Evolutionary conservation across 2,113 vertebrate genomes (phyloP).

Genomic region (Perca schrenkii): DNA sequence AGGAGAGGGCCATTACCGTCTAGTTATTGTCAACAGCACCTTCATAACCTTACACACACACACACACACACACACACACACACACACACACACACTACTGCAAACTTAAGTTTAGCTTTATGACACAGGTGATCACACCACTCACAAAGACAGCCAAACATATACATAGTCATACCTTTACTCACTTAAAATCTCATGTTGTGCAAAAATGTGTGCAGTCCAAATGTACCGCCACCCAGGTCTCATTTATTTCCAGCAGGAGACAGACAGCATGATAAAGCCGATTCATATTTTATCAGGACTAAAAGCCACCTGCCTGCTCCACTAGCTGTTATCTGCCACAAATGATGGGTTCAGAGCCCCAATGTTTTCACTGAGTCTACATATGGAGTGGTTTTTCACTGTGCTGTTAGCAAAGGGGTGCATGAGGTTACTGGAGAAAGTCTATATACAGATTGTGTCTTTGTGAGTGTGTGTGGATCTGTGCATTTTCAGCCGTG

Average conservation of each 20-base stretch:
- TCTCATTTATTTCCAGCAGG: constrained; percentile 65
- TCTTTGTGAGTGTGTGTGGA: not conserved
- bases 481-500: not conserved
- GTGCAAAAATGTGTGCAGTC: constrained; percentile 33
- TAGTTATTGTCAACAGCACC: constrained; percentile 67
- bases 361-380: constrained; percentile 62
- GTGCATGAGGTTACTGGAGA: not conserved
- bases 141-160: constrained; percentile 7
- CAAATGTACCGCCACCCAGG: constrained; percentile 40
- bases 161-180: constrained; percentile 5
- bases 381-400: constrained; percentile 52
- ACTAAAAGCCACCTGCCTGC: constrained; percentile 78
- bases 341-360: constrained; percentile 62
- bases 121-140: constrained; percentile 14
- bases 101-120: constrained; percentile 23
- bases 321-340: constrained; percentile 68
- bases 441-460: not conserved
- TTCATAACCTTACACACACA: constrained; percentile 30
- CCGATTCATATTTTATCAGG: constrained; percentile 79
- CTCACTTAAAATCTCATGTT: constrained; percentile 41
- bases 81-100: not conserved
- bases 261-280: constrained; percentile 68
- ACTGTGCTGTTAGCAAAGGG: not conserved
- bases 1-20: constrained; percentile 68
- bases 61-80: not conserved